Evolutionary conservation across 2,888 invertebrate genomes (phyloP).

Genomic region (Micoletzkya japonica): DNA sequence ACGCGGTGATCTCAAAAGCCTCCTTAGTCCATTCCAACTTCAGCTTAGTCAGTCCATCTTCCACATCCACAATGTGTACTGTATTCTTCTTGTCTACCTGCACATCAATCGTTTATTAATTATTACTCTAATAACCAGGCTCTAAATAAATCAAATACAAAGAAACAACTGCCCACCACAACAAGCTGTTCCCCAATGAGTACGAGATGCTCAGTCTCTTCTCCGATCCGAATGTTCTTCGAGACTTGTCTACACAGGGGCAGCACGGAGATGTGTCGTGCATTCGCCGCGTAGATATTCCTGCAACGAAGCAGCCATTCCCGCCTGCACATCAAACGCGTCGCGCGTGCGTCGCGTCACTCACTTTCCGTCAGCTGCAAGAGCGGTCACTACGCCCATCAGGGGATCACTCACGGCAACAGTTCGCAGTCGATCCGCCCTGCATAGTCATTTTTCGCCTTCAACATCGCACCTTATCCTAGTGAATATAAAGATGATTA

Average conservation of each 20-base stretch:
- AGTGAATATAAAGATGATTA: not conserved
- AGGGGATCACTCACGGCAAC: constrained; percentile 37
- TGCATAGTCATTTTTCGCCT: not conserved
- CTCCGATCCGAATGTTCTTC: constrained; percentile 3
- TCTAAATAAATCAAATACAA: not conserved
- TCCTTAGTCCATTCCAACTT: constrained; percentile 42
- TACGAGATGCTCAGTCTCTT: constrained; percentile 1
- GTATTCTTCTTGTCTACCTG: not conserved
- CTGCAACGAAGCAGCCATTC: constrained; percentile 30
- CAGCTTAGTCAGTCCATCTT: constrained; percentile 40
- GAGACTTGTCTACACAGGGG: constrained; percentile 38
- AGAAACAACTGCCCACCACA: constrained; percentile 3
- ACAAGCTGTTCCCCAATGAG: constrained; percentile 15
- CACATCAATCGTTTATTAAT: not conserved
- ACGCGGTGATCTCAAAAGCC: constrained; percentile 76
- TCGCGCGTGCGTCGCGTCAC: not conserved
- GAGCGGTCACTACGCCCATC: constrained; percentile 29
- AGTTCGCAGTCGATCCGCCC: constrained; percentile 33
- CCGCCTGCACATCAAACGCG: not conserved
- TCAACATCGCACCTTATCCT: too few relatives aligned
- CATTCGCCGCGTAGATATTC: constrained; percentile 38
- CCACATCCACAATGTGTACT: constrained; percentile 35
- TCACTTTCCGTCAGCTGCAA: constrained; percentile 34
- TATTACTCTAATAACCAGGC: not conserved
- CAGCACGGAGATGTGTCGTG: constrained; percentile 34